Conservation (phyloP, 2,113 vertebrate species). For the Scomber japonicus region DNA sequence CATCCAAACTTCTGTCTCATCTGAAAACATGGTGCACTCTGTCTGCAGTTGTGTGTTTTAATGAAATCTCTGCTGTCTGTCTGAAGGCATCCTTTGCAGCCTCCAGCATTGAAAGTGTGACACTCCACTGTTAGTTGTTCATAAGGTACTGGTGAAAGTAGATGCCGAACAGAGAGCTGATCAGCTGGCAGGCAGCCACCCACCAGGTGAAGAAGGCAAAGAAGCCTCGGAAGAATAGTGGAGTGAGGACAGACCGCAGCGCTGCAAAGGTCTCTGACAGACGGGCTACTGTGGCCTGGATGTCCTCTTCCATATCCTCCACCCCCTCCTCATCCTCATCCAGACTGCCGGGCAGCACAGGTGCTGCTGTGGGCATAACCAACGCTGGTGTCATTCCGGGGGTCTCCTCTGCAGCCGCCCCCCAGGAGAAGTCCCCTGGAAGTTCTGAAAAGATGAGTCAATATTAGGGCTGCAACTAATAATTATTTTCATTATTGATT, state of each 20-base stretch:
- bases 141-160: constrained; percentile 96
- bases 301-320: constrained; percentile 82
- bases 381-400: constrained; percentile 37
- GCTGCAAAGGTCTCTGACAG: constrained; percentile 81
- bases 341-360: background rate
- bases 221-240: constrained; percentile 89
- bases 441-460: background rate
- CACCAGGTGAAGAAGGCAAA: constrained; percentile 96
- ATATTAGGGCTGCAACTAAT: background rate
- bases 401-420: constrained; percentile 74
- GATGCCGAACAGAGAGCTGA: constrained; percentile 94
- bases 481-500: too few species aligned
- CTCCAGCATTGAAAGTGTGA: background rate
- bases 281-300: constrained; percentile 86
- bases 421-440: constrained; percentile 93
- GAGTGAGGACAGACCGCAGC: constrained; percentile 86
- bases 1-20: constrained; percentile 1
- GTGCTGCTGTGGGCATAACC: constrained; percentile 22
- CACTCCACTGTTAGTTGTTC: constrained; percentile 77
- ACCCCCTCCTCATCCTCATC: constrained; percentile 83
- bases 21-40: constrained; percentile 11
- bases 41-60: constrained; percentile 9
- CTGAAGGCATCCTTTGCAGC: constrained; percentile 14
- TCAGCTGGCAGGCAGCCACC: constrained; percentile 92
- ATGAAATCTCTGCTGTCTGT: constrained; percentile 1